Evolutionary conservation across 2,888 invertebrate species (phyloP).

Genomic region (Arrhopalites spinosus): DNA sequence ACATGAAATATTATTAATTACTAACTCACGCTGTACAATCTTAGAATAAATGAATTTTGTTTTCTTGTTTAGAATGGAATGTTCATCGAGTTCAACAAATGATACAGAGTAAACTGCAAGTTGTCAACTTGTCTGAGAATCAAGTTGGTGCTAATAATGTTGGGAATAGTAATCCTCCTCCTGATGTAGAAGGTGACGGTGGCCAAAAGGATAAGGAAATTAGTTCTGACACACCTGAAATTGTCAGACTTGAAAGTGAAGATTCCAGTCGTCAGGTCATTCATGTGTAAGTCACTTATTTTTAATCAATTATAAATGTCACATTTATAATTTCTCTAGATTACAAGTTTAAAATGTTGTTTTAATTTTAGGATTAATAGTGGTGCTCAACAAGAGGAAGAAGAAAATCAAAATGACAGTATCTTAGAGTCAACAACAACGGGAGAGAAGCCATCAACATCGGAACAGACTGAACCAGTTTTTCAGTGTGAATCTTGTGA

Average conservation of each 20-base stretch:
- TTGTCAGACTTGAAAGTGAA: background rate
- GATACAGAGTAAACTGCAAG: constrained; percentile 9
- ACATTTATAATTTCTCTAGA: too few relatives aligned
- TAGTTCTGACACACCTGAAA: background rate
- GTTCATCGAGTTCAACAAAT: constrained; percentile 14
- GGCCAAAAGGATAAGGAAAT: background rate
- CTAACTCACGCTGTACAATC: too few relatives aligned
- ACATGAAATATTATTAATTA: too few relatives aligned
- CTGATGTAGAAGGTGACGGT: background rate
- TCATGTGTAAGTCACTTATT: too few relatives aligned
- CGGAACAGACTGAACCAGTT: too few relatives aligned
- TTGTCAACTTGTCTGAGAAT: background rate
- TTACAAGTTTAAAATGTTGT: too few relatives aligned
- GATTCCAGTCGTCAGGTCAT: too few relatives aligned
- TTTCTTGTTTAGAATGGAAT: constrained; percentile 28
- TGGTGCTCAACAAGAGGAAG: background rate
- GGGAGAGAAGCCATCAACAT: too few relatives aligned
- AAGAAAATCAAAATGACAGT: background rate
- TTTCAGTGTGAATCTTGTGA: constrained; percentile 13
- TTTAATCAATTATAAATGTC: too few relatives aligned
- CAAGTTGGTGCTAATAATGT: background rate
- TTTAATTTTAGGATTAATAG: too few relatives aligned
- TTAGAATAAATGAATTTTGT: too few relatives aligned
- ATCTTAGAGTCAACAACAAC: too few relatives aligned
- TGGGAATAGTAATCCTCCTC: background rate